Evolutionary conservation across 2,888 invertebrate species (phyloP).

Genomic region (Calameuta idolon): DNA sequence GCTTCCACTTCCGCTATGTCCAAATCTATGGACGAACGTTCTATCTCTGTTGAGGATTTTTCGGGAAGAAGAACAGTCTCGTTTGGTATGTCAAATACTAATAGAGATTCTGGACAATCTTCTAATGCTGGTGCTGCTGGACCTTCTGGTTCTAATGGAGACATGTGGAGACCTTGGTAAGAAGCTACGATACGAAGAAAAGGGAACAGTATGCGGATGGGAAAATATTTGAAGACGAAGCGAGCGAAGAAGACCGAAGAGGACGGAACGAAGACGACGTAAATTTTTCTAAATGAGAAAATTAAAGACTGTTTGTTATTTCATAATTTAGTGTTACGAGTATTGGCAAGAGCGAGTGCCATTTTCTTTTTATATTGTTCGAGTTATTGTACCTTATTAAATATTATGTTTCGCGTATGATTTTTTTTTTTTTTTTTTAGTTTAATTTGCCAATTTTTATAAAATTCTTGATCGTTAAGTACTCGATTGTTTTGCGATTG

Average conservation of each 20-base stretch:
- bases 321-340: neutral
- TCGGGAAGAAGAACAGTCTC: constrained; percentile 32
- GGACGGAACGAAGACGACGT: constrained; percentile 7
- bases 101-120: constrained; percentile 32
- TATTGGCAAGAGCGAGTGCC: neutral
- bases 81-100: constrained; percentile 24
- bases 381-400: neutral
- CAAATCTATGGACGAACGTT: constrained; percentile 39
- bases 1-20: constrained; percentile 20
- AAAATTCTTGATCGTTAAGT: neutral
- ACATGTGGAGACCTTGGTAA: constrained; percentile 74
- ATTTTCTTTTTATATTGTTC: neutral
- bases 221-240: neutral
- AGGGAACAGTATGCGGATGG: neutral
- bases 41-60: constrained; percentile 43
- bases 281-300: neutral
- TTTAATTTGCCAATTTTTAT: constrained; percentile 4
- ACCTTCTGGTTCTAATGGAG: constrained; percentile 60
- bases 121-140: constrained; percentile 38
- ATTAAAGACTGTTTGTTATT: constrained; percentile 6
- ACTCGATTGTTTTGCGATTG: constrained; percentile 1
- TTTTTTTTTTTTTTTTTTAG: constrained; percentile 4
- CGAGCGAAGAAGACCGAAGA: neutral
- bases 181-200: constrained; percentile 1
- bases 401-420: neutral